Percentiles rank a stretch among this genome's conserved stretches.
These are phyloP conservation scores for Ferdinandea cuprea DNA, from an alignment of 2,888 invertebrate species.

Conservation along the genomic window DNA sequence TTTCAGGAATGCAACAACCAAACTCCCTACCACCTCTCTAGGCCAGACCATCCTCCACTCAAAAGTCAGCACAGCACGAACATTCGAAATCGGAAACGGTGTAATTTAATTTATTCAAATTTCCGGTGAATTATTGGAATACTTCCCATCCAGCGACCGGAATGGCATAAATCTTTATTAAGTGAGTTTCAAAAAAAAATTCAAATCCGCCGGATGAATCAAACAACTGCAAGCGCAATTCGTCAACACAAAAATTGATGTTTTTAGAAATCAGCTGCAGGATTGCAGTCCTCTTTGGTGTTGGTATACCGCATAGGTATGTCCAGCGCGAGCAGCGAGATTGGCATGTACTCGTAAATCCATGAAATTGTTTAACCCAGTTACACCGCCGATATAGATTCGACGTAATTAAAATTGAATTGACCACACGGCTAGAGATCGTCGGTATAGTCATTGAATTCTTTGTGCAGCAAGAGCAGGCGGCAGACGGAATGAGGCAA, in stretches of 20 bases:
- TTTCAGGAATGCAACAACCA: slow-evolving; percentile 32
- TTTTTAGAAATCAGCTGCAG: slow-evolving; percentile 11
- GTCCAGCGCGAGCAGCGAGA: neutral
- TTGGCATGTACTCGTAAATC: neutral
- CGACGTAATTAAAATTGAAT: slow-evolving; percentile 48
- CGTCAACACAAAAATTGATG: neutral
- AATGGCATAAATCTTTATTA: neutral
- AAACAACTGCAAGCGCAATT: slow-evolving; percentile 1
- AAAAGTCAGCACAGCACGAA: neutral
- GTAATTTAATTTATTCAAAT: slow-evolving; percentile 66
- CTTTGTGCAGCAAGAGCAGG: slow-evolving; percentile 10
- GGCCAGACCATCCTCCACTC: no score
- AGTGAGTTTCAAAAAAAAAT: slow-evolving; percentile 22
- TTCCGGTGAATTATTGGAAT: slow-evolving; percentile 65
- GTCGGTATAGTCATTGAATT: slow-evolving; percentile 5
- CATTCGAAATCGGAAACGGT: slow-evolving; percentile 50
- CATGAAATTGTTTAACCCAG: slow-evolving; percentile 63
- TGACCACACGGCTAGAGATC: slow-evolving; percentile 22
- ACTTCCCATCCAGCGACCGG: slow-evolving; percentile 18
- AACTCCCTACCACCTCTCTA: no score
- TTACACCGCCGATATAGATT: slow-evolving; percentile 40
- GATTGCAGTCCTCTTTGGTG: neutral
- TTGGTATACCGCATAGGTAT: no score
- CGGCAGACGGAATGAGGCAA: neutral
- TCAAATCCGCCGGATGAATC: slow-evolving; percentile 27